Percentiles rank a stretch among this genome's conserved stretches.
phyloP scores from a whole-genome alignment of 2,888 invertebrate genomes.

The Lasioglossum vierecki region DNA sequence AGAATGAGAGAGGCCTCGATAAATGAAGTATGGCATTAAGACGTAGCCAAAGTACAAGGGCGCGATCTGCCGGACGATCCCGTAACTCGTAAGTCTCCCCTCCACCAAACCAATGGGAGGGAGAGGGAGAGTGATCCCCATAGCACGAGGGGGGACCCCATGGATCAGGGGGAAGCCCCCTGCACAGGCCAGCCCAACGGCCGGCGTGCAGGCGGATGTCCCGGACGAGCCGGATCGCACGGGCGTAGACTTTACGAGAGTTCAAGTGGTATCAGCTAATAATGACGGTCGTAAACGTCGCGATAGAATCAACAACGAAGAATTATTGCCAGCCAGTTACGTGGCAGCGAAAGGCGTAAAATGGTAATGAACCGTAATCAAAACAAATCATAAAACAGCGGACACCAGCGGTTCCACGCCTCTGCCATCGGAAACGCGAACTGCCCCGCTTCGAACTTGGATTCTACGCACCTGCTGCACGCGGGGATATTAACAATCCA shows the following conservation, averaged over 20 bases:
- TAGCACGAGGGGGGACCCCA: constrained; percentile 8
- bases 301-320: constrained; percentile 82
- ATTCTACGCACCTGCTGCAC: constrained; percentile 51
- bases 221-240: constrained; percentile 74
- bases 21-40: constrained; percentile 55
- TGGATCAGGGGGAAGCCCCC: constrained; percentile 46
- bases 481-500: not conserved
- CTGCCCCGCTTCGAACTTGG: constrained; percentile 16
- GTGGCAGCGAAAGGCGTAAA: constrained; percentile 79
- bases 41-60: constrained; percentile 61
- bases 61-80: constrained; percentile 82
- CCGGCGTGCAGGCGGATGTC: constrained; percentile 52
- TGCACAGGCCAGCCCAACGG: constrained; percentile 17
- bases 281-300: constrained; percentile 84
- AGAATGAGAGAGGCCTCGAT: constrained; percentile 31
- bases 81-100: constrained; percentile 80
- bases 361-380: constrained; percentile 83
- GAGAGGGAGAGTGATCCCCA: not conserved
- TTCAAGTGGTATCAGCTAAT: constrained; percentile 82
- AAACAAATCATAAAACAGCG: constrained; percentile 82
- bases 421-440: constrained; percentile 25
- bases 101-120: constrained; percentile 37
- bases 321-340: constrained; percentile 81
- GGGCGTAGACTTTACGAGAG: constrained; percentile 82
- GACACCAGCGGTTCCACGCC: constrained; percentile 22